Base-by-base conservation (phyloP, 2,113 vertebrate genomes). In the Notarius lentiginosus region DNA sequence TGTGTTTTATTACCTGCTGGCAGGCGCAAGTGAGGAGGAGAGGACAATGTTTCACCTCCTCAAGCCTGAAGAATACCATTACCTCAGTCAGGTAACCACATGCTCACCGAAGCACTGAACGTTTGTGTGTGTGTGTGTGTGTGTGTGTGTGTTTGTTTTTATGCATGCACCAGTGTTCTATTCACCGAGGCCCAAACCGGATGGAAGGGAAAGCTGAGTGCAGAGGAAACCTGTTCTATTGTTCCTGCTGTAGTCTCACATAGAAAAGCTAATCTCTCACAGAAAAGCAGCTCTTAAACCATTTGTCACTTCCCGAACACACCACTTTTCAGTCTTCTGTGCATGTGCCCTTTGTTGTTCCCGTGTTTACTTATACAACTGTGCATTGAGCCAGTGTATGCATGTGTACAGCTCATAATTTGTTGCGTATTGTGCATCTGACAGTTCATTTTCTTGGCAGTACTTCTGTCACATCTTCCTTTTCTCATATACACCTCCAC, bases 1-100 rank as follows among this genome's bases (percentile, higher is more conserved):
- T 85, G 98, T 99, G 58, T 99, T 99, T 94, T 99, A 99, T 94
- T 99, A 99, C 96, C 97, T 99, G 89, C 95, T 99, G 95, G 97
- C 98, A 92, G 98, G 98, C 93, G 94, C 97, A 0, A 98, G 96
- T 66, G 97, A 99, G 91, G 98, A 99, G 87, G 98, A 99, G 93
- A 96, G 96, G 91, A 94, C 94, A 56, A 94, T 95, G 20, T 99
- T 99, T 92, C 97, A 99, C 90, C 98, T 99, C 92, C 96, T 95
- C 90, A 96, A 97, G 87, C 97, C 98, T 83, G 97, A 99, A 94
- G 97, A 97, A 89, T 99, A 99, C 91, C 97, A 99, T 97, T 99
- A 99, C 94, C 97, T 99, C 91, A 99, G 96, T 93, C 98, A 99
- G 97, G 98, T 99, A 92, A 79, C 75, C 51, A 79, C 24, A 27